Evolutionary conservation across 2,797 vertebrate species (phyloP), one percentile per base, ranked within the genome.

Genomic region (Chrysolophus pictus): DNA sequence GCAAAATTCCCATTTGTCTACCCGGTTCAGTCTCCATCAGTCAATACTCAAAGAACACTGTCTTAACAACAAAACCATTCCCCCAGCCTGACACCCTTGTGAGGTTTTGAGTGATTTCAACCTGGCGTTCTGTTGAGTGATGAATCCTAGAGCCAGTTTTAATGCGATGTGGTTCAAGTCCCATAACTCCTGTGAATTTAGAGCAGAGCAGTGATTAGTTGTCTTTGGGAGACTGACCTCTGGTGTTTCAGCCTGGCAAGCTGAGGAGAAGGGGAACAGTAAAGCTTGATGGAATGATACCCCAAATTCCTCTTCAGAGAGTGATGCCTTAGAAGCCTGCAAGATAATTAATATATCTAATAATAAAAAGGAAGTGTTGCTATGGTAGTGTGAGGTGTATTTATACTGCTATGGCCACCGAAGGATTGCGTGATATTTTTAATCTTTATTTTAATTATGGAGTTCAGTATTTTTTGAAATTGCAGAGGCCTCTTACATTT

Each of bases 381-480:
- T 76, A 84, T 96, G 86, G 94, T 82, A 84, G 84, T 75, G 58
- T 11, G 60, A 91, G 42, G 53, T 79, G 31, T 91, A 64, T 95
- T 95, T 95, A 60, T 94, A 68, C 55, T 87, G 37, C 55, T 87
- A 23, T 44, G 70, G 73, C 22, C 89, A 81, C 73, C 46, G 70
- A 92, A 95, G 71, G 37, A 94, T 95, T 94, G 76, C 29, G n/a
- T 29, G 22, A 11, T 94, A 91, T 93, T 97, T 97, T 97, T 69
- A 96, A 96, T 96, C 68, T 96, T 94, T 93, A 83, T 93, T 97
- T 92, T 95, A 96, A 95, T 95, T 92, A 84, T 64, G n/a, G 81
- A 67, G 69, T 63, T 95, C 46, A 72, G 2, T 69, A 42, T 64
- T 37, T 90, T 91, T 95, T 88, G 42, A 91, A 87, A 84, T 94